Evolutionary conservation across 2,888 invertebrate genomes (phyloP), one percentile per base, ranked within the genome.

Genomic region (Pemphredon lugubris): DNA sequence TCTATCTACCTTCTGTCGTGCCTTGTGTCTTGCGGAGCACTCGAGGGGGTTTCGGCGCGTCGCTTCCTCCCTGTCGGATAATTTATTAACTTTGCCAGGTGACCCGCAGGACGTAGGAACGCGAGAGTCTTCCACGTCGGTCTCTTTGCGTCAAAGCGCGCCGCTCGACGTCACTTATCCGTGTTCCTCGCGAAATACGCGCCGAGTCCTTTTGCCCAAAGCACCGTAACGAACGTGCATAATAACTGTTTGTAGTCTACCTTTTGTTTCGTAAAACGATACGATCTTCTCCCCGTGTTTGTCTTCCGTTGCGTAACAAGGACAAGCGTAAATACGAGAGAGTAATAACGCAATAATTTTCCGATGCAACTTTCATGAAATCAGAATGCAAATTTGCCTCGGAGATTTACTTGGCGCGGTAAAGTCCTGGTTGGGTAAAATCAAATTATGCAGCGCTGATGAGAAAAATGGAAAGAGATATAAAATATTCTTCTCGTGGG

Each of bases 41-140:
- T 50, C 39, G 26, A 26, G 26, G 7, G 21, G 47, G 40, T 53
- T 59, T n/a, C n/a, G n/a, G n/a, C n/a, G n/a, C n/a, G n/a, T 58
- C 57, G n/a, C 50, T 42, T 16, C 7, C 26, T 26, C 34, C 34
- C 42, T 20, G 4, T 37, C 48, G 37, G 58, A 66, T 67, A 63
- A 76, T 75, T 72, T 76, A 75, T 75, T 76, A 75, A 67, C 54
- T 32, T 47, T 18, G 37, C 32, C 42, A 21, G 50, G 42, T 63
- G 72, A 72, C 48, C 45, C 42, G 42, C 26, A 47, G 57, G 23
- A 59, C 58, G 63, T 53, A 57, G 40, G 40, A 55, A 61, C 44
- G 57, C 39, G 66, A 20, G 66, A 76, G 57, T 26, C 45, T 45
- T 75, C 60, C 32, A 44, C 20, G 16, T 13, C 9, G 4, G 16